These are phyloP conservation scores for Byasa hedistus DNA, from an alignment of 2,888 invertebrate genomes.

Conservation along the genomic window DNA sequence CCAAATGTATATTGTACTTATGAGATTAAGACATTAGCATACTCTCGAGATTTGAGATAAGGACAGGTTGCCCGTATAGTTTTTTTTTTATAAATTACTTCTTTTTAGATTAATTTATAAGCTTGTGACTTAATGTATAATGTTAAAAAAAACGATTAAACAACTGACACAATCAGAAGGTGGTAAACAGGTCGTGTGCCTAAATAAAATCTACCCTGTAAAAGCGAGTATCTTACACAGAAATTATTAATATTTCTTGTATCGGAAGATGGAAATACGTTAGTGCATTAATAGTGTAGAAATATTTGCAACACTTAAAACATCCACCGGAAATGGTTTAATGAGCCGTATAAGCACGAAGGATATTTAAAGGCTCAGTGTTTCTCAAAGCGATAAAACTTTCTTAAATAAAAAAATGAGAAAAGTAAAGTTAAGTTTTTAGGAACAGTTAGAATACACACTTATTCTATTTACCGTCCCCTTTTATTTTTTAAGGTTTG, in stretches of 20 bases:
- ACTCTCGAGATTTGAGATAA: constrained; percentile 12
- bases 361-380: not conserved
- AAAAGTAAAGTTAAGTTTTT: too few species aligned
- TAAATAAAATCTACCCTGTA: not conserved
- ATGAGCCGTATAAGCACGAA: not conserved
- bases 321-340: not conserved
- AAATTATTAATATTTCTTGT: not conserved
- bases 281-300: not conserved
- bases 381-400: too few species aligned
- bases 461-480: too few species aligned
- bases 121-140: not conserved
- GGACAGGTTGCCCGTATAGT: not conserved
- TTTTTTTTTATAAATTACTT: not conserved
- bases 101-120: not conserved
- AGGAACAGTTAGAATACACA: too few species aligned
- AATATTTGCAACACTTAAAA: not conserved
- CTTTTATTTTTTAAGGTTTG: too few species aligned
- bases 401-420: too few species aligned
- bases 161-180: not conserved
- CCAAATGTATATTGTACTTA: constrained; percentile 1
- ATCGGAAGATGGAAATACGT: not conserved
- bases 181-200: not conserved
- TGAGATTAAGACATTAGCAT: constrained; percentile 24
- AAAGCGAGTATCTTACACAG: too few species aligned
- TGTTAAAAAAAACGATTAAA: not conserved